Conservation (phyloP, 1,140 invertebrate genomes). For the Galleria mellonella region DNA sequence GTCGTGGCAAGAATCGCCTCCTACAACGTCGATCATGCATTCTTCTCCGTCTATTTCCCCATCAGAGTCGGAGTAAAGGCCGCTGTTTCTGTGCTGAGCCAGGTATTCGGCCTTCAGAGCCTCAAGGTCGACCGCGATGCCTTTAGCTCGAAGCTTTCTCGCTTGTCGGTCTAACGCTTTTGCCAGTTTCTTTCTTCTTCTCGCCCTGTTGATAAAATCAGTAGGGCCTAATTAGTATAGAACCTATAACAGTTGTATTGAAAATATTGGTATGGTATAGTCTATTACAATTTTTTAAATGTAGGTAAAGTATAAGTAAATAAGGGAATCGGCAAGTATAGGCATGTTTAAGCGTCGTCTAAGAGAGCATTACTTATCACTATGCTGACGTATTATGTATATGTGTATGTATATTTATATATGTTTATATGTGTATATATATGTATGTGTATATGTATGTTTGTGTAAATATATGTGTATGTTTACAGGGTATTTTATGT, state of each 20-base stretch:
- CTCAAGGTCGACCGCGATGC: constrained; percentile 90
- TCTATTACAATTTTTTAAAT: too few species aligned
- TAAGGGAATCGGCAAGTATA: too few species aligned
- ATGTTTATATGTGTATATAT: background rate
- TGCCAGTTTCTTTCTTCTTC: constrained; percentile 91
- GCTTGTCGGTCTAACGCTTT: constrained; percentile 95
- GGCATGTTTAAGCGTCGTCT: too few species aligned
- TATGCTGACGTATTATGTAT: too few species aligned
- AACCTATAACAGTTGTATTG: constrained; percentile 40
- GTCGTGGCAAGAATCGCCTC: constrained; percentile 78
- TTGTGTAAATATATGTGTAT: too few species aligned
- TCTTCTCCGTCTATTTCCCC: constrained; percentile 83
- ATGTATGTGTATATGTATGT: too few species aligned
- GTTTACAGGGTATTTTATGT: too few species aligned
- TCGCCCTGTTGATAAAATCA: constrained; percentile 77
- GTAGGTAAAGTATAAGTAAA: too few species aligned
- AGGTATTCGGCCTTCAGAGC: constrained; percentile 89
- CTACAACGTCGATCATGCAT: constrained; percentile 84
- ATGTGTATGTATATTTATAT: too few species aligned
- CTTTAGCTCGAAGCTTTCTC: constrained; percentile 91
- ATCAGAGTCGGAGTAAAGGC: constrained; percentile 80
- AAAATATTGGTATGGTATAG: too few species aligned
- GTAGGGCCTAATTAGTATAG: constrained; percentile 69
- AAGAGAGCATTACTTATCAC: too few species aligned
- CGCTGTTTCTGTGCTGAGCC: constrained; percentile 79